Percentiles rank a stretch among this genome's conserved stretches.
Evolutionary conservation across 2,797 vertebrate species (phyloP).

Genomic region (Periparus ater): DNA sequence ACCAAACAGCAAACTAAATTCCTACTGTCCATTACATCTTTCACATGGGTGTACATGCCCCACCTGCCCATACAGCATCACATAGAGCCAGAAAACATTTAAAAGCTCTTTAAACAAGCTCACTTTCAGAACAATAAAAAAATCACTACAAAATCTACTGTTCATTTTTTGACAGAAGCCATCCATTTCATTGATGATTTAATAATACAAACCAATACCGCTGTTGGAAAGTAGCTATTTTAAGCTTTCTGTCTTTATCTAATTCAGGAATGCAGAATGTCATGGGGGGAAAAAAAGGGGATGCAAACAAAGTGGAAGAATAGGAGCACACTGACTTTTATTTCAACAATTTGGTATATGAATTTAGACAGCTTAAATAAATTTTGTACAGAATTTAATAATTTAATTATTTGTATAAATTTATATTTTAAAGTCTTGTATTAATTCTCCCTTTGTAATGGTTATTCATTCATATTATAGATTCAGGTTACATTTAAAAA

Average conservation of each 20-base stretch:
- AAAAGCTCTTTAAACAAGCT: neutral
- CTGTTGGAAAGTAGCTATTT: neutral
- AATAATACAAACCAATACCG: neutral
- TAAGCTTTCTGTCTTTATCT: neutral
- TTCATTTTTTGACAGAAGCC: neutral
- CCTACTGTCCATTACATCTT: neutral
- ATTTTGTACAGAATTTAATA: neutral
- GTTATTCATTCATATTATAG: neutral
- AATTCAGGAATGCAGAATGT: neutral
- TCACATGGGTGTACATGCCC: neutral
- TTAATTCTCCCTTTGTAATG: neutral
- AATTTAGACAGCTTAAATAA: neutral
- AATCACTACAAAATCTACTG: neutral
- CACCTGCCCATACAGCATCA: neutral
- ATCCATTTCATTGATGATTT: neutral
- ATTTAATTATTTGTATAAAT: neutral
- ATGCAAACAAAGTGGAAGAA: neutral
- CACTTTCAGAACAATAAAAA: neutral
- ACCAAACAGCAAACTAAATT: neutral
- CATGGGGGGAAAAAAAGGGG: accelerated
- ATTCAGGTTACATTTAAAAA: neutral
- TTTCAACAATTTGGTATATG: neutral
- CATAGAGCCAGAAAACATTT: neutral
- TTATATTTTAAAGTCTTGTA: neutral
- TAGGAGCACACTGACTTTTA: neutral